phyloP scores from a whole-genome alignment of 2,888 invertebrate genomes.

The Stegophylla sp. region DNA sequence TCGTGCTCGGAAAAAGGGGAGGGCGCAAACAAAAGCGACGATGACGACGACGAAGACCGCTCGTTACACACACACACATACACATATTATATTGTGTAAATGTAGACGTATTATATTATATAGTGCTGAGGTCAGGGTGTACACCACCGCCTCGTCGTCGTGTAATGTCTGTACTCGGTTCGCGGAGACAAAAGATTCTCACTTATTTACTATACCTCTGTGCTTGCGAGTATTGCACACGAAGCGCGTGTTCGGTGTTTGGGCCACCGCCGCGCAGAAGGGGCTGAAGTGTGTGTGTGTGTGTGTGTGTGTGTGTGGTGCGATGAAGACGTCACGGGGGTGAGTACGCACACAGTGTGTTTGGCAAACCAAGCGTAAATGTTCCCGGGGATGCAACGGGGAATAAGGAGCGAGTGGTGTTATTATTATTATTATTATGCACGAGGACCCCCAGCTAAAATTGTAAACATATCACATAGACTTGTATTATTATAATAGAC shows the following conservation, averaged over 20 bases:
- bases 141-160: neutral
- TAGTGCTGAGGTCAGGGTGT: constrained; percentile 30
- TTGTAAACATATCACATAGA: no score
- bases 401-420: neutral
- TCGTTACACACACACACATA: neutral
- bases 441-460: no score
- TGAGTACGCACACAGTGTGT: neutral
- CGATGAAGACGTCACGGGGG: constrained; percentile 36
- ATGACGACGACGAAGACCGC: neutral
- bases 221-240: neutral
- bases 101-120: no score
- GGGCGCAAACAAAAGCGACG: neutral
- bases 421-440: no score
- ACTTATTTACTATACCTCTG: neutral
- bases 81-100: constrained; percentile 24
- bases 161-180: neutral
- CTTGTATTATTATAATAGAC: no score
- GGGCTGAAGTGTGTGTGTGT: neutral
- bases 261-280: neutral
- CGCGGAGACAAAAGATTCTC: constrained; percentile 38
- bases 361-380: constrained; percentile 44
- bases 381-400: neutral
- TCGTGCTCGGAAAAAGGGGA: neutral
- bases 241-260: neutral
- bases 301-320: no score